Base-by-base conservation (phyloP, 2,888 invertebrate species). In the Terebella lapidaria region DNA sequence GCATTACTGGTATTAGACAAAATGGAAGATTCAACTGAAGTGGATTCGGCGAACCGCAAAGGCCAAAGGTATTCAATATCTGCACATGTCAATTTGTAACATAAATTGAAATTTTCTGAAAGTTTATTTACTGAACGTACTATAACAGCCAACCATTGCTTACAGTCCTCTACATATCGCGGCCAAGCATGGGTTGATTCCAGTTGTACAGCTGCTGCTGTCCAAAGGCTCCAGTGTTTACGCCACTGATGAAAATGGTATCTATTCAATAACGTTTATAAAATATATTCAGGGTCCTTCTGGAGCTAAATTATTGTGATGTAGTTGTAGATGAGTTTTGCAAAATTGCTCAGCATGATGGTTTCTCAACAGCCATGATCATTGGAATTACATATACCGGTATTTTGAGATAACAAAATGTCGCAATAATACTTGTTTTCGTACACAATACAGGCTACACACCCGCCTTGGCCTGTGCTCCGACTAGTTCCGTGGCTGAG, bases 401-500 rank as follows among this genome's bases (percentile, higher is more conserved):
- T n/a, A n/a, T n/a, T n/a, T n/a, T n/a, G n/a, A n/a, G n/a, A n/a
- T n/a, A n/a, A n/a, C n/a, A n/a, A n/a, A n/a, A n/a, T n/a, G n/a
- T n/a, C n/a, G n/a, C n/a, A n/a, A n/a, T n/a, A n/a, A n/a, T n/a
- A n/a, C n/a, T n/a, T n/a, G n/a, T n/a, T n/a, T n/a, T n/a, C n/a
- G n/a, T n/a, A n/a, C n/a, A n/a, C n/a, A n/a, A n/a, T 68, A 1
- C 70, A 78, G 80, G 87, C 46, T 79, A 85, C 66, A 86, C 86
- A 1, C 87, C 87, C n/a, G 86, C 86, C 2, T 74, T 87, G 62
- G 83, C 85, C 46, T 87, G 87, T 75, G 86, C 87, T 18, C 85
- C 86, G 1, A 85, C 84, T 74, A 79, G 81, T 53, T 82, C 82
- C 54, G 86, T 87, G 4, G 87, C 87, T 20, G 84, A 86, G 67